Conservation (phyloP, 2,797 vertebrate species). For the Manis pentadactyla region DNA sequence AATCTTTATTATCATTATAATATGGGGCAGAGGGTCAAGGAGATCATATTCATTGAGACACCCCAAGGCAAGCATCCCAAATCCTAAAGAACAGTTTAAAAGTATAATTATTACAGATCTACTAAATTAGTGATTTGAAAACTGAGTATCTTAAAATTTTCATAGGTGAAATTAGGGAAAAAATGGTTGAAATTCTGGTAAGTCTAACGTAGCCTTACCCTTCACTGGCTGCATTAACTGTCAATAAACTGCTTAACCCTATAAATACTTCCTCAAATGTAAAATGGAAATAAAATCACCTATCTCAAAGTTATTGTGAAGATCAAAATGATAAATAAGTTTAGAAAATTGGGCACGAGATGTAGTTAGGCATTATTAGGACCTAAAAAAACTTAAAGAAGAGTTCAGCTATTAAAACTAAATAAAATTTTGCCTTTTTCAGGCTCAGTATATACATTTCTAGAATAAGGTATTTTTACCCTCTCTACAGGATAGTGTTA, state of each 20-base stretch:
- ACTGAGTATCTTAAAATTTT: background rate
- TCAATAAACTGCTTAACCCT: background rate
- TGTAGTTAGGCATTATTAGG: background rate
- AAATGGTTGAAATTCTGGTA: slow-evolving; percentile 5
- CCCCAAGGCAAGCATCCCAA: background rate
- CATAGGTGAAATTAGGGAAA: background rate
- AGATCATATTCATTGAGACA: background rate
- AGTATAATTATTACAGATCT: background rate
- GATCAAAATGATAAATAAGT: background rate
- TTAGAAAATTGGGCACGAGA: background rate
- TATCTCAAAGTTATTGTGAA: background rate
- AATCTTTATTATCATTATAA: background rate
- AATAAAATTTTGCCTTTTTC: background rate
- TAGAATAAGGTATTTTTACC: background rate
- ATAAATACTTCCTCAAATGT: background rate
- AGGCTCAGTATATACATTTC: background rate
- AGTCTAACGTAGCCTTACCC: background rate
- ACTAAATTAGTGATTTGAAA: background rate
- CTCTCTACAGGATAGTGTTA: background rate
- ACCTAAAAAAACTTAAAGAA: background rate
- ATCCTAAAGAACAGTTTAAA: background rate
- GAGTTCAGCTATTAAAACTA: background rate
- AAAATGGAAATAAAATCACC: background rate
- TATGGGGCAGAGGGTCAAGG: background rate
- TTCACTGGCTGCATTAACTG: background rate